These are phyloP conservation scores for Novumbra hubbsi DNA, from an alignment of 2,797 vertebrate genomes.

Conservation along the genomic window DNA sequence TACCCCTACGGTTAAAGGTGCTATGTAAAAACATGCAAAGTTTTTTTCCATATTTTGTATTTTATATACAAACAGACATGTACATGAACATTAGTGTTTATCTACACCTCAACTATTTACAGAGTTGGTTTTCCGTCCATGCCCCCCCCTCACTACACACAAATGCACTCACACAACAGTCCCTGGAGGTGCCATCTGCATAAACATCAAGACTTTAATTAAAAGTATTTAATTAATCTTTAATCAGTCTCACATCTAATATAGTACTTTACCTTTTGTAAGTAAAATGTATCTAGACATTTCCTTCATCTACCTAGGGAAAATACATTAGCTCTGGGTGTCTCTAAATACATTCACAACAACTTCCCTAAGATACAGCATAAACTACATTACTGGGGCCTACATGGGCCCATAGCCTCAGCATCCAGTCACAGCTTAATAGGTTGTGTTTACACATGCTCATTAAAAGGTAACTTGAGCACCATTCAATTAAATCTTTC, in stretches of 20 bases:
- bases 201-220: conserved; percentile 51
- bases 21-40: too few species aligned
- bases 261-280: conserved; percentile 37
- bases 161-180: conserved; percentile 21
- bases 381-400: conserved; percentile 14
- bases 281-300: conserved; percentile 40
- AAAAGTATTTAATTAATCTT: conserved; percentile 60
- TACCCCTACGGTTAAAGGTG: too few species aligned
- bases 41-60: too few species aligned
- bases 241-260: conserved; percentile 48
- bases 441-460: conserved; percentile 53
- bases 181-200: conserved; percentile 21
- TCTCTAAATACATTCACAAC: conserved; percentile 27
- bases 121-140: conserved; percentile 50
- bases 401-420: conserved; percentile 30
- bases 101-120: too few species aligned
- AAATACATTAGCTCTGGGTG: conserved; percentile 12
- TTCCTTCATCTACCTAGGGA: conserved; percentile 6
- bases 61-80: too few species aligned
- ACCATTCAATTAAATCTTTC: conserved; percentile 50
- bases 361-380: conserved; percentile 10
- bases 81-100: too few species aligned
- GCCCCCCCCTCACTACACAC: conserved; percentile 18
- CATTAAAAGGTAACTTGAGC: conserved; percentile 62
- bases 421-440: conserved; percentile 43